Evolutionary conservation across 1,140 invertebrate species (phyloP), one percentile per base, ranked within the genome.

Genomic region (Drosophila equinoxialis): DNA sequence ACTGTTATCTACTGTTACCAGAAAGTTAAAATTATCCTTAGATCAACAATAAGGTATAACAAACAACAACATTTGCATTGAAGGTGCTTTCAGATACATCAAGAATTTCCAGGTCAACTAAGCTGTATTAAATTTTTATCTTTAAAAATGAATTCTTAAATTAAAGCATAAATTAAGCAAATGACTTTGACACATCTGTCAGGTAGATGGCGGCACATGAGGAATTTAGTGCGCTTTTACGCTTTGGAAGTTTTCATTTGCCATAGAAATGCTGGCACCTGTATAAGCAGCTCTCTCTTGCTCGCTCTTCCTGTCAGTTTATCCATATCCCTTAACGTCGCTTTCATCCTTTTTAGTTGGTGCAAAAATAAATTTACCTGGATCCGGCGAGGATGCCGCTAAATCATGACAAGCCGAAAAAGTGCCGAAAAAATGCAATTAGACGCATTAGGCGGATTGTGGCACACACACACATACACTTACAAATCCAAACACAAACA

Each of bases 371-470:
- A 63, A 70, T 74, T 70, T 59, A 10, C 45, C 17, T 51, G 17
- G 45, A 7, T 26, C 3, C 23, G 23, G 0, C 23, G 23, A 26
- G 23, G 3, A 26, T 26, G 23, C 23, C 2, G 23, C 68, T 76
- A 77, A 74, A 65, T 77, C 69, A 67, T 70, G 45, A 69, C 14
- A 41, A 57, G 63, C 45, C 17, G 17, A 51, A 51, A 51, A 51
- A 51, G 45, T 51, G 77, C 20, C 57, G 57, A 65, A 69, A 69
- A 87, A 86, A 86, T 86, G 82, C 82, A 86, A 86, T 86, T 86
- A 86, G 82, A 86, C 65, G 84, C 83, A 87, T 87, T 86, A 86
- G 72, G 62, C 61, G 62, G 39, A 65, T 67, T 60, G 66, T 54
- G 59, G 73, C 60, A 57, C 63, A 74, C 37, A 39, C 37, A 13